Evolutionary conservation across 2,113 vertebrate genomes (phyloP).

Genomic region (Noturus placidus): DNA sequence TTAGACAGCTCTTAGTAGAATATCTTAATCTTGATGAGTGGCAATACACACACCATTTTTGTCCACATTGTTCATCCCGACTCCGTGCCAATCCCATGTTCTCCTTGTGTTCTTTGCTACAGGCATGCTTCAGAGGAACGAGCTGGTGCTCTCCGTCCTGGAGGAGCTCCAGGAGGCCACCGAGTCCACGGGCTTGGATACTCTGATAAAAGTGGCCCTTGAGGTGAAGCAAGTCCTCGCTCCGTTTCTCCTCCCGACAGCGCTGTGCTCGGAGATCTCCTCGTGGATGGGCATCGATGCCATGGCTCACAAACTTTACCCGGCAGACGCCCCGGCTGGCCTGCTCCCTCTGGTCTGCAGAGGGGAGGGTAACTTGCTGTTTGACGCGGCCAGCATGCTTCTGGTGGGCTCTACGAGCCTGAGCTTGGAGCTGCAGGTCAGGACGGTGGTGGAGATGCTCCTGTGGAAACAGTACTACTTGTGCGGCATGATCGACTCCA

Average conservation of each 20-base stretch:
- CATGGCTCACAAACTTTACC: constrained; percentile 82
- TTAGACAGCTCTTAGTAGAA: neutral
- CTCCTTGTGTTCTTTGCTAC: constrained; percentile 11
- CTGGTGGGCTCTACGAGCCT: constrained; percentile 81
- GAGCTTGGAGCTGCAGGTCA: constrained; percentile 91
- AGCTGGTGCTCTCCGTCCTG: constrained; percentile 85
- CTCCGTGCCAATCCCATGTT: neutral
- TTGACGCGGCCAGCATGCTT: constrained; percentile 86
- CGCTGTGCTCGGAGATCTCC: constrained; percentile 71
- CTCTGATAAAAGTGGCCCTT: constrained; percentile 75
- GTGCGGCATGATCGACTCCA: constrained; percentile 93
- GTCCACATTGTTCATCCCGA: neutral
- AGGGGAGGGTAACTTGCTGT: constrained; percentile 87
- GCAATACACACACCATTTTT: neutral
- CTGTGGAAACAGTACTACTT: constrained; percentile 91
- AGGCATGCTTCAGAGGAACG: constrained; percentile 86
- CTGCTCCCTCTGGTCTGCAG: constrained; percentile 86
- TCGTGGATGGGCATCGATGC: constrained; percentile 82
- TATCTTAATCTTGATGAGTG: neutral
- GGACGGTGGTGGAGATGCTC: constrained; percentile 93
- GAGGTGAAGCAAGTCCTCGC: constrained; percentile 79
- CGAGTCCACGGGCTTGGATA: constrained; percentile 80
- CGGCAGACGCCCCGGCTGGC: constrained; percentile 81
- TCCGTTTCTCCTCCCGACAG: constrained; percentile 76
- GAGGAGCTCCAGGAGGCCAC: constrained; percentile 90